A percentile compares a stretch with the other conserved stretches of the same genome.
Evolutionary conservation across 1,140 invertebrate genomes (phyloP).

Genomic region (Euschistus heros): DNA sequence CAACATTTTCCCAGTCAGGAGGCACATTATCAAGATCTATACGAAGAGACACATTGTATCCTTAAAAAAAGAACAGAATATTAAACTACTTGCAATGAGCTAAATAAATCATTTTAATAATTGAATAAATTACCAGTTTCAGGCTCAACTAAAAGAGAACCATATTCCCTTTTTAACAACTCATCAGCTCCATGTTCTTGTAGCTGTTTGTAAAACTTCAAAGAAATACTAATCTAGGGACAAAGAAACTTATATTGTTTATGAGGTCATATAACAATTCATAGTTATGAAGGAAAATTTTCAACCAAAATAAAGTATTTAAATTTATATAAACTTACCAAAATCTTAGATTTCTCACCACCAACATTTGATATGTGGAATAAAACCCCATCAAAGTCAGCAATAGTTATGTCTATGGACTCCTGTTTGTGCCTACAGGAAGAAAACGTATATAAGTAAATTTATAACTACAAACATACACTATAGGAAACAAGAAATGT

Average conservation of each 20-base stretch:
- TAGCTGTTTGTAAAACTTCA: conserved; percentile 98
- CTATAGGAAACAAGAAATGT: background rate
- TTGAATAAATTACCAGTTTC: conserved; percentile 62
- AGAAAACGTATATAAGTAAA: conserved; percentile 26
- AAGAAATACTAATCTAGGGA: conserved; percentile 87
- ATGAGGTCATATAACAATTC: background rate
- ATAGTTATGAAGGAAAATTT: too few relatives aligned
- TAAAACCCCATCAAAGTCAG: conserved; percentile 97
- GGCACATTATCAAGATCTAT: conserved; percentile 90
- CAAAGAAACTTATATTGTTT: conserved; percentile 13
- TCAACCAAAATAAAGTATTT: background rate
- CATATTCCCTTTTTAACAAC: conserved; percentile 86
- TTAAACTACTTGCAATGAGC: background rate
- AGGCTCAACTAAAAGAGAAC: conserved; percentile 60
- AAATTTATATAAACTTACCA: conserved; percentile 50
- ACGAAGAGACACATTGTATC: conserved; percentile 90
- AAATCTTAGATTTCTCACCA: conserved; percentile 92
- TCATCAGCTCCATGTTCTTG: conserved; percentile 97
- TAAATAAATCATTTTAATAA: background rate
- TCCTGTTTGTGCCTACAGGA: conserved; percentile 83
- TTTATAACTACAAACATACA: background rate
- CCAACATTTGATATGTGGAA: conserved; percentile 97
- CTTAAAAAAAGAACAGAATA: conserved; percentile 34
- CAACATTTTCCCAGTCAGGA: conserved; percentile 72
- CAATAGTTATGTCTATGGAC: conserved; percentile 82